Percentiles rank a stretch among this genome's conserved stretches.
phyloP scores from a whole-genome alignment of 2,888 invertebrate genomes.

The Metallyticus violacea region DNA sequence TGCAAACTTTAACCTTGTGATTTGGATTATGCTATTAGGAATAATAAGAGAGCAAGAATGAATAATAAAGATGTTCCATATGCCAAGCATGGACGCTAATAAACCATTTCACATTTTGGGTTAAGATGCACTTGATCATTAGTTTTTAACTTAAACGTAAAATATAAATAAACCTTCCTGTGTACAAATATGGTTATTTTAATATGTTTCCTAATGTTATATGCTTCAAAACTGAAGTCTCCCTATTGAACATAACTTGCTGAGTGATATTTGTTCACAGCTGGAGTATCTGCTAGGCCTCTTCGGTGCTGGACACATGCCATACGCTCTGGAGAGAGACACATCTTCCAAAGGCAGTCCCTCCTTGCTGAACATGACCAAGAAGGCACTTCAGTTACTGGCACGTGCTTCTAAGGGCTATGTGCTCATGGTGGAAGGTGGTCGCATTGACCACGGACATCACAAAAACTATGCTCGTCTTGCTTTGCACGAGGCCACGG shows the following conservation, averaged over 20 bases:
- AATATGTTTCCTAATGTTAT: no score
- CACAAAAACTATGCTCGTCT: constrained; percentile 59
- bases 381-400: constrained; percentile 54
- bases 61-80: no score
- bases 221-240: no score
- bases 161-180: no score
- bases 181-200: no score
- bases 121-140: no score
- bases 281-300: constrained; percentile 53
- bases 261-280: constrained; percentile 27
- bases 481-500: constrained; percentile 61
- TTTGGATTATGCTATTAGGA: no score
- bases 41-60: no score
- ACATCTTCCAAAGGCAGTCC: constrained; percentile 49
- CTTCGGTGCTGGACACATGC: constrained; percentile 57
- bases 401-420: constrained; percentile 51
- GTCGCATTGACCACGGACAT: constrained; percentile 62
- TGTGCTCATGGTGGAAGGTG: constrained; percentile 59
- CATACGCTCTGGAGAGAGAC: constrained; percentile 54
- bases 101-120: no score
- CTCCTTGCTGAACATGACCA: constrained; percentile 59
- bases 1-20: no score
- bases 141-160: no score
- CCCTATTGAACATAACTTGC: neutral
- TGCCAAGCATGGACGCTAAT: no score